Evolutionary conservation across 2,113 vertebrate genomes (phyloP), one percentile per base, ranked within the genome.

Genomic region (Chaetorhynchus papuensis): DNA sequence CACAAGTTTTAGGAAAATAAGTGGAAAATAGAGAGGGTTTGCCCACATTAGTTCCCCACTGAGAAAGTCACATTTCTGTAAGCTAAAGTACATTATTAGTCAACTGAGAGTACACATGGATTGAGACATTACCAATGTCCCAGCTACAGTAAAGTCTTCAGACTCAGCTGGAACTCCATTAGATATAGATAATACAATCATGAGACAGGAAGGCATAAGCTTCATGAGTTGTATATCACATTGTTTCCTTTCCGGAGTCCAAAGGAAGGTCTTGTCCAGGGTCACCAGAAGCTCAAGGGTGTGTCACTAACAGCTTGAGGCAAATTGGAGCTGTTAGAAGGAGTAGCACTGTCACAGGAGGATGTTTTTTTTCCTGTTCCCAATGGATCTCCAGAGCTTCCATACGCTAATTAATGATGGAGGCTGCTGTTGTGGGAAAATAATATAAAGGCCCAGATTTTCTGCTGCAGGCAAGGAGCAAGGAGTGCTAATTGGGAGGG

Each of bases 391-490:
- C 72, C 69, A 81, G 72, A 75, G 64, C 85, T 95, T 95, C 92
- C 85, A 83, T 92, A 63, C 76, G 88, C 94, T 96, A 97, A 96
- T 96, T 96, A 94, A 90, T 93, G 88, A 78, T 96, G 79, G 94
- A 89, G 69, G 28, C 90, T 97, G 93, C 93, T 96, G 93, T 93
- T 96, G 94, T 90, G 88, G 94, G 93, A 90, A 96, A 97, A 96
- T 95, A 96, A 93, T 94, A 96, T 92, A 95, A 96, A 96, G 71
- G 88, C 76, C 95, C 93, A 97, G 95, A 97, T 97, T 97, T 97
- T 96, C 90, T 93, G 93, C 95, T 97, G 85, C 93, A 86, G 94
- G 94, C 94, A 90, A 95, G 64, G 92, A 96, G 70, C 75, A 97
- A 96, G 84, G 95, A 95, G 93, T 96, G 95, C 90, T 96, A 96